phyloP scores from a whole-genome alignment of 2,888 invertebrate genomes.

The Chrysodeixis includens region DNA sequence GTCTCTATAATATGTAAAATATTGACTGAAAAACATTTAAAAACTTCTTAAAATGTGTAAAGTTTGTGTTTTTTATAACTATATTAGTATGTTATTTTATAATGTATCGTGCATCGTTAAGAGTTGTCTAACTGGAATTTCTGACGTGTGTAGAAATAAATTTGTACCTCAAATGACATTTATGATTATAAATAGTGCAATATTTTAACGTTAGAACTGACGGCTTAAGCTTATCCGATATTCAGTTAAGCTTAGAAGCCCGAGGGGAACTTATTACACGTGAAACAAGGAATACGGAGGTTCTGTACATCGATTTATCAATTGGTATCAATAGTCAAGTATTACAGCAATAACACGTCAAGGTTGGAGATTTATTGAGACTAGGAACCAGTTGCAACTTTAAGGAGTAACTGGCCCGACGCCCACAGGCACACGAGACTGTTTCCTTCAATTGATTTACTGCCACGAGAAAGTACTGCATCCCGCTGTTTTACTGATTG shows the following conservation, averaged over 20 bases:
- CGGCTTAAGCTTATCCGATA: not conserved
- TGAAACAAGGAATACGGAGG: not conserved
- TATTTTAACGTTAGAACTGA: not conserved
- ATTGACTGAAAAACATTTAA: too few species aligned
- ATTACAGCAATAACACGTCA: slow-evolving; percentile 7
- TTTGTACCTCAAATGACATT: not conserved
- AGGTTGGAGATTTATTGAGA: not conserved
- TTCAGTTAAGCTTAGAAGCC: not conserved
- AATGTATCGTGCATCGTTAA: too few species aligned
- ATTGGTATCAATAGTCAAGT: slow-evolving; percentile 3
- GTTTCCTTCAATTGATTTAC: not conserved
- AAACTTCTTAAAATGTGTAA: too few species aligned
- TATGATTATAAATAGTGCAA: not conserved
- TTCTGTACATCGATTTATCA: slow-evolving; percentile 4
- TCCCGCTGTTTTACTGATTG: slow-evolving; percentile 9
- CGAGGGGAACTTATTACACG: not conserved
- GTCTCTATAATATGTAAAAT: too few species aligned
- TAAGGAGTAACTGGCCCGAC: not conserved
- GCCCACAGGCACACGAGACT: not conserved
- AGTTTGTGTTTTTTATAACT: too few species aligned
- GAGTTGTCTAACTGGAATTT: too few species aligned
- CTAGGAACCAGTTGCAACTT: not conserved
- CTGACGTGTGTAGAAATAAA: too few species aligned
- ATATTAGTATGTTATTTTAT: too few species aligned
- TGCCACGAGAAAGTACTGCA: slow-evolving; percentile 19